phyloP scores from a whole-genome alignment of 2,113 vertebrate species.

The Pachypanchax playfairii region DNA sequence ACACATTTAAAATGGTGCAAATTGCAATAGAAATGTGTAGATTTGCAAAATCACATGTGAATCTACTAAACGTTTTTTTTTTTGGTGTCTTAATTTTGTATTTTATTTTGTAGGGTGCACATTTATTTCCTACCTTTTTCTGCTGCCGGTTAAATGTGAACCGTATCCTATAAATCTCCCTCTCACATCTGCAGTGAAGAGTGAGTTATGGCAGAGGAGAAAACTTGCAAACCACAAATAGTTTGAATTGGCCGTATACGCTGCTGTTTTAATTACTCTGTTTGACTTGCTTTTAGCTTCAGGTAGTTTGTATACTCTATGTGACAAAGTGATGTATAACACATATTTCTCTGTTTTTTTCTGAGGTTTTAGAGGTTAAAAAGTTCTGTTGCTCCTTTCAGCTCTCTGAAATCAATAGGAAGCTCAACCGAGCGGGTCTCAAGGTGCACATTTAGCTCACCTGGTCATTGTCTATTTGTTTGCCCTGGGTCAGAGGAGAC shows the following conservation, averaged over 20 bases:
- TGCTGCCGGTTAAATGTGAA: constrained; percentile 52
- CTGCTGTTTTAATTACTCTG: constrained; percentile 10
- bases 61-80: neutral
- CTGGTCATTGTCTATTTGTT: constrained; percentile 65
- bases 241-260: constrained; percentile 1
- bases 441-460: constrained; percentile 44
- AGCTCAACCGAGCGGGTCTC: constrained; percentile 7
- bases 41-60: neutral
- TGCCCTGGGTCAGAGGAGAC: constrained; percentile 61
- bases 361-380: constrained; percentile 8
- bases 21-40: neutral
- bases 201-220: constrained; percentile 20
- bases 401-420: constrained; percentile 19
- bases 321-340: neutral
- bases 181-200: constrained; percentile 48
- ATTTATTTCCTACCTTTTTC: constrained; percentile 37
- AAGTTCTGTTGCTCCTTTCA: constrained; percentile 10
- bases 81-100: constrained; percentile 22
- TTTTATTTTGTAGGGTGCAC: constrained; percentile 23
- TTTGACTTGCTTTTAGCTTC: neutral
- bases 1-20: neutral
- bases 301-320: neutral
- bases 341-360: constrained; percentile 5
- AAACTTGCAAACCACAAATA: constrained; percentile 20
- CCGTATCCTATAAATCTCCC: constrained; percentile 62